Percentiles rank a stretch among this genome's conserved stretches.
phyloP scores from a whole-genome alignment of 2,797 vertebrate genomes.

The Eospalax fontanierii region DNA sequence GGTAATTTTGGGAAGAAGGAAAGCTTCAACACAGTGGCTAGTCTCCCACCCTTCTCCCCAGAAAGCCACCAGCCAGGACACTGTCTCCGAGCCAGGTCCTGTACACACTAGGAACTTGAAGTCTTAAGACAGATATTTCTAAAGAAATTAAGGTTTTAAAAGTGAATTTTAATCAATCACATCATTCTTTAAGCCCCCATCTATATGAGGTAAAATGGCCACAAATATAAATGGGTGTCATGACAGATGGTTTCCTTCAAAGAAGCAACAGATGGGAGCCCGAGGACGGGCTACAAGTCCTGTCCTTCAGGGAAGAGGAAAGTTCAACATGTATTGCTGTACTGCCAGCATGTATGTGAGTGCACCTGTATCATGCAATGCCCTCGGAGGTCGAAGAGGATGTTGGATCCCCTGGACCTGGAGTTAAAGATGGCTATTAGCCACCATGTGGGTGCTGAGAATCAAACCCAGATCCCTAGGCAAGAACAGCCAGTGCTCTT shows the following conservation, averaged over 20 bases:
- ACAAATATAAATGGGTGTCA: accelerated
- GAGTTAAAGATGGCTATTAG: too few relatives aligned
- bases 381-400: too few relatives aligned
- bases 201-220: accelerated
- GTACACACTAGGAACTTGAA: neutral
- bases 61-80: neutral
- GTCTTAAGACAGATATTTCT: slow-evolving; percentile 10
- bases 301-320: neutral
- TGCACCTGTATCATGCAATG: too few relatives aligned
- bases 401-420: too few relatives aligned
- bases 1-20: neutral
- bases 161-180: accelerated
- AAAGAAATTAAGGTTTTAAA: neutral
- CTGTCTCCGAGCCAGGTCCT: neutral
- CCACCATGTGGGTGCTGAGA: too few relatives aligned
- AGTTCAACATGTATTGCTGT: too few relatives aligned
- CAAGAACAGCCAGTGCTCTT: too few relatives aligned
- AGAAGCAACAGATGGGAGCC: neutral
- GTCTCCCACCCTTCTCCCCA: neutral
- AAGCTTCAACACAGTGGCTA: neutral
- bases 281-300: neutral
- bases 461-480: too few relatives aligned
- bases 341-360: too few relatives aligned
- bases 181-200: neutral
- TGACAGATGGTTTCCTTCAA: neutral